These are phyloP conservation scores for Morphnarchus princeps DNA, from an alignment of 2,113 vertebrate species.

Conservation along the genomic window DNA sequence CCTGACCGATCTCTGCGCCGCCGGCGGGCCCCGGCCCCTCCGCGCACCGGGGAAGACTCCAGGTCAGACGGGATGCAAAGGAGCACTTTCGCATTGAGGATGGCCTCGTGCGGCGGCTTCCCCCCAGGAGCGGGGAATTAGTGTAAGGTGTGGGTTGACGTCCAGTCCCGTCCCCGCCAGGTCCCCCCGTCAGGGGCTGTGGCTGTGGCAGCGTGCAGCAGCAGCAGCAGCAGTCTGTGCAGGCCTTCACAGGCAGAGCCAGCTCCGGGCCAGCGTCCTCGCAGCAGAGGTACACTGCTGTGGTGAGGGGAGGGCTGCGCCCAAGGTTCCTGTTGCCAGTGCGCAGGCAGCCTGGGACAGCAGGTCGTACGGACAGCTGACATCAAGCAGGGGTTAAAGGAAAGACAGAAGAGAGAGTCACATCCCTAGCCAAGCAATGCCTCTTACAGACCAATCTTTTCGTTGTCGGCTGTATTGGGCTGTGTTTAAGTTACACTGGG, in stretches of 20 bases:
- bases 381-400: not conserved
- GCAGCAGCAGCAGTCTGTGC: not conserved
- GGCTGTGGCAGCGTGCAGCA: rapidly evolving
- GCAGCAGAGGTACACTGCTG: not conserved
- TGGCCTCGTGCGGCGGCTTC: not conserved
- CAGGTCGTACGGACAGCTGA: not conserved
- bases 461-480: not conserved
- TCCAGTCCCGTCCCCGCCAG: rapidly evolving
- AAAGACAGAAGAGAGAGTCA: not conserved
- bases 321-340: rapidly evolving
- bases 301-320: not conserved
- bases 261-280: not conserved
- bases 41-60: not conserved
- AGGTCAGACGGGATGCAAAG: not conserved
- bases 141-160: not conserved
- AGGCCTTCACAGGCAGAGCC: not conserved
- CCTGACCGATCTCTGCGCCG: rapidly evolving
- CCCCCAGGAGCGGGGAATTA: rapidly evolving
- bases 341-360: not conserved
- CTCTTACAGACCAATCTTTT: not conserved
- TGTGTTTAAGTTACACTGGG: not conserved
- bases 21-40: not conserved
- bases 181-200: rapidly evolving
- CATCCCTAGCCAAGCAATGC: not conserved
- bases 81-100: rapidly evolving